These are phyloP conservation scores for Ellobium chinense DNA, from an alignment of 2,888 invertebrate species.

Conservation along the genomic window DNA sequence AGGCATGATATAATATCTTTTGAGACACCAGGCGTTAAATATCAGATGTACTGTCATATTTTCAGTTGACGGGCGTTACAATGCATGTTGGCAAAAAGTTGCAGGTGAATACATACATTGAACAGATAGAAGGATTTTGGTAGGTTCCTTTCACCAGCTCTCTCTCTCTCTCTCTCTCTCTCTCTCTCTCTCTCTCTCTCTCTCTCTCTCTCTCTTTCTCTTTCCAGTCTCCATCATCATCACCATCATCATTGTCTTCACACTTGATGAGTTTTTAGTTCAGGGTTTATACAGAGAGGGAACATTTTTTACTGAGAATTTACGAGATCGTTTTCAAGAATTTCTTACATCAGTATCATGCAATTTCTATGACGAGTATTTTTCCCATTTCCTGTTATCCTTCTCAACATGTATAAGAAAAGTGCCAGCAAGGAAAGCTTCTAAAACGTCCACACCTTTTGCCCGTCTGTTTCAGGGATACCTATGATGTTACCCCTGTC, in stretches of 20 bases:
- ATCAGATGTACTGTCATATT: neutral
- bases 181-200: neutral
- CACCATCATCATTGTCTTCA: neutral
- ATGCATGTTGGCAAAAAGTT: conserved; percentile 73
- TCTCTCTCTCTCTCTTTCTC: neutral
- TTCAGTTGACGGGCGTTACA: conserved; percentile 72
- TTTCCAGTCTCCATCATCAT: neutral
- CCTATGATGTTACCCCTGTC: conserved; percentile 52
- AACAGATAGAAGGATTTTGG: conserved; percentile 57
- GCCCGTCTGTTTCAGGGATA: conserved; percentile 54
- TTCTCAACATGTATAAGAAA: no score
- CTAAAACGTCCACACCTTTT: no score
- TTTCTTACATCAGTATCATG: no score
- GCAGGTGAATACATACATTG: conserved; percentile 72
- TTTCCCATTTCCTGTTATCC: no score
- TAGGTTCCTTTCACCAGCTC: conserved; percentile 46
- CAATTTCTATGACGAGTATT: neutral
- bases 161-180: neutral
- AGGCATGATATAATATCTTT: no score
- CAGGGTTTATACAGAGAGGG: neutral
- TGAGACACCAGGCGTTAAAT: no score
- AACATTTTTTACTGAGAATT: neutral
- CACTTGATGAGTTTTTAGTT: neutral
- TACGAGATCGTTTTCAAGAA: no score
- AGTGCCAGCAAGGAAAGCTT: no score